These are phyloP conservation scores for Limnephilus rhombicus DNA, from an alignment of 2,888 invertebrate species.

Conservation along the genomic window DNA sequence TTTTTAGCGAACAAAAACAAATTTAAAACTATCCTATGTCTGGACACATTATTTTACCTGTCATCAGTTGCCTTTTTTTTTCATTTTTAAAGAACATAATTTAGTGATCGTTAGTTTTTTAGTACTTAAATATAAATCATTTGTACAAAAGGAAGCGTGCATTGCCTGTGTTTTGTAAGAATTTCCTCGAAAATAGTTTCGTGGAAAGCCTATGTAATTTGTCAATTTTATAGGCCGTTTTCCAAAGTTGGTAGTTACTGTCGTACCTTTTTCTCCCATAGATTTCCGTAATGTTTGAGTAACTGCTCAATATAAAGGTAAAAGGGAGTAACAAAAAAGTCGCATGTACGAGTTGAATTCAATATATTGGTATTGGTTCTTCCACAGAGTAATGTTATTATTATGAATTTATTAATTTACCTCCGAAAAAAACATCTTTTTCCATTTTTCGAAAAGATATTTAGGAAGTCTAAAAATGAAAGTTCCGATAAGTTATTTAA, in stretches of 20 bases:
- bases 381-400: not conserved
- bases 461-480: not conserved
- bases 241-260: conserved; percentile 33
- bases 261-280: conserved; percentile 53
- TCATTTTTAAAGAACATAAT: not conserved
- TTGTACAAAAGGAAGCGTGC: not conserved
- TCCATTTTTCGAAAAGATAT: not conserved
- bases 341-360: not conserved
- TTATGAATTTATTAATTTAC: not conserved
- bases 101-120: not conserved
- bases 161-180: not conserved
- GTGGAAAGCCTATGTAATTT: conserved; percentile 46
- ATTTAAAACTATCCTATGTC: too few relatives aligned
- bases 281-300: conserved; percentile 57
- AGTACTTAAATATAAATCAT: not conserved
- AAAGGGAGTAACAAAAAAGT: not conserved
- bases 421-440: not conserved
- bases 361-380: not conserved
- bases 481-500: not conserved
- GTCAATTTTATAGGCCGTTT: conserved; percentile 59
- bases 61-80: too few relatives aligned
- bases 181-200: conserved; percentile 3
- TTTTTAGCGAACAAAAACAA: too few relatives aligned
- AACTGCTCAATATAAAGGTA: conserved; percentile 34
- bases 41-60: too few relatives aligned